phyloP scores from a whole-genome alignment of 64 coral and sea anemone genomes.

The Trachythela sp. region DNA sequence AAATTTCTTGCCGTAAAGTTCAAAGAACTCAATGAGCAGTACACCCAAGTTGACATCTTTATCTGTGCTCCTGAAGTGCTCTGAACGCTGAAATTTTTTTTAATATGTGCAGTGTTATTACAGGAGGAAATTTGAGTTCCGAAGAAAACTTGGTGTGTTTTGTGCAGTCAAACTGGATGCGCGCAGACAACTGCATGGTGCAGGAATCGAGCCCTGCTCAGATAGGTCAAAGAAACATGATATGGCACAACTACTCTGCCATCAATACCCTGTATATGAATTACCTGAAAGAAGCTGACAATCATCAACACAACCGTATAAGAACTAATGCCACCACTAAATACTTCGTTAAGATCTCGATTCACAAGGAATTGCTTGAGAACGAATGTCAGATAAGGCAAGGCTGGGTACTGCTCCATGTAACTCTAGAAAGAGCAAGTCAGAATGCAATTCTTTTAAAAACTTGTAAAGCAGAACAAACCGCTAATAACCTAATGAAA shows the following conservation, averaged over 20 bases:
- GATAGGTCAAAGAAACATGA: too few relatives aligned
- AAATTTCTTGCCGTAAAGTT: slow-evolving; percentile 87
- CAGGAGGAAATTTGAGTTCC: too few relatives aligned
- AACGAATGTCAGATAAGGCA: slow-evolving; percentile 74
- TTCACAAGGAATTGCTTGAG: slow-evolving; percentile 88
- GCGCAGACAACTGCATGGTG: too few relatives aligned
- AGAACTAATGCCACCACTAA: slow-evolving; percentile 80
- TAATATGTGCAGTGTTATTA: slow-evolving; percentile 6
- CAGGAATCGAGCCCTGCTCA: neutral
- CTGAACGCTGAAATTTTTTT: slow-evolving; percentile 48
- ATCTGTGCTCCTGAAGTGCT: slow-evolving; percentile 37
- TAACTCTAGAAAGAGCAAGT: slow-evolving; percentile 51
- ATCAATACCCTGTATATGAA: neutral
- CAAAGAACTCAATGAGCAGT: slow-evolving; percentile 95
- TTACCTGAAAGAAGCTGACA: slow-evolving; percentile 87
- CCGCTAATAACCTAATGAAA: too few relatives aligned
- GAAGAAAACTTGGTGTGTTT: too few relatives aligned
- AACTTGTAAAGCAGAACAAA: neutral
- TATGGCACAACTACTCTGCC: too few relatives aligned
- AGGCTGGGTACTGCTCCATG: slow-evolving; percentile 63
- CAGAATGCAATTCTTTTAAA: neutral
- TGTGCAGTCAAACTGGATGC: too few relatives aligned
- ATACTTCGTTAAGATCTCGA: slow-evolving; percentile 91
- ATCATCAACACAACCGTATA: slow-evolving; percentile 83
- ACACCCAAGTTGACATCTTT: slow-evolving; percentile 64